Base-by-base conservation (phyloP, 2,888 invertebrate species). In the Drosophila conformis region DNA sequence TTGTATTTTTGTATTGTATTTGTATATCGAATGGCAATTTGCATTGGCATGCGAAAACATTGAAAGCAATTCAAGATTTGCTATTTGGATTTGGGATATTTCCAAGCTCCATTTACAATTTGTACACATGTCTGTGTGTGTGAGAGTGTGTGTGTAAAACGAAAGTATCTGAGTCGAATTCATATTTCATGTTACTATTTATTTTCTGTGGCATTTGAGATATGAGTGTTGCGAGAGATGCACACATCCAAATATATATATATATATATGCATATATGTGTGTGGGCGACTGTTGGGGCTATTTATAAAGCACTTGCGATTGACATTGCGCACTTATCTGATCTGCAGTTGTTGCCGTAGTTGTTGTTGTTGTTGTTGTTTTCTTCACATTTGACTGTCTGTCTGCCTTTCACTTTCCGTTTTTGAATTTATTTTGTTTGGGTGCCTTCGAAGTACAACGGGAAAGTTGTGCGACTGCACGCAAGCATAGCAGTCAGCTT, bases 261-360 rank as follows among this genome's bases (percentile, higher is more conserved):
- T 25, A 15, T 53, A 18, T 53, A 27, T 18, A 33, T 54, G n/a
- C 27, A 18, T 18, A 10, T 69, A 3, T 54, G 4, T 21, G 58
- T 21, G 58, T 57, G 70, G 76, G 77, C 49, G 80, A 64, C 46
- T 51, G 21, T 49, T 54, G 54, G 18, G 49, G 63, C 67, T 80
- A 80, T 80, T 79, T 80, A 62, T 80, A 80, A 68, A 68, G 67
- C 72, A 78, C 80, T 78, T 78, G 76, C 67, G 52, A 64, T 76
- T 78, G 78, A 80, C 80, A 78, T 78, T 78, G 80, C 67, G 60
- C 77, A 77, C 70, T 75, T 57, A 56, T 66, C 61, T 49, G 61
- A 69, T 51, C 29, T 51, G 31, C 35, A 33, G 42, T 59, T 51
- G 29, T 58, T 36, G 51, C 3, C 15, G 11, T 6, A n/a, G 29